Conservation (phyloP, 2,888 invertebrate genomes). For the Eupsilia transversa region DNA sequence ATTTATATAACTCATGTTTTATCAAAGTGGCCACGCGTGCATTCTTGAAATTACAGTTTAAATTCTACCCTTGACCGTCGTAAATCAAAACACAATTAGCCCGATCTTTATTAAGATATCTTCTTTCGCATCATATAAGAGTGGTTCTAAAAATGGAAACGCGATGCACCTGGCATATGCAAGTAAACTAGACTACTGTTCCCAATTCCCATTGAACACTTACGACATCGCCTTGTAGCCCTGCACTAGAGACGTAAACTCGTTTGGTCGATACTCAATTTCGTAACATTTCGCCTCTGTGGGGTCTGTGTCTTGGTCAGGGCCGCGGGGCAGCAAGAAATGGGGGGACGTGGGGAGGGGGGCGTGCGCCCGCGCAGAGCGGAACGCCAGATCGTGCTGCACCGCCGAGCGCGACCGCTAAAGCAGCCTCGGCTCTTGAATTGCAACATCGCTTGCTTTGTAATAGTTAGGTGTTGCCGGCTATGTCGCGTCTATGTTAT, state of each 20-base stretch:
- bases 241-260: conserved; percentile 73
- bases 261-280: conserved; percentile 83
- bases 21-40: background rate
- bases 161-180: conserved; percentile 56
- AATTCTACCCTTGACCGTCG: conserved; percentile 49
- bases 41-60: conserved; percentile 40
- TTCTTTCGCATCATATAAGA: conserved; percentile 30
- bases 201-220: conserved; percentile 71
- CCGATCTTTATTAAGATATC: conserved; percentile 48
- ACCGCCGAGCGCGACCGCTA: conserved; percentile 90
- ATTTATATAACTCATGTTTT: conserved; percentile 38
- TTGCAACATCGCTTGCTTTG: conserved; percentile 86
- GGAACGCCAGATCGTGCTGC: conserved; percentile 90
- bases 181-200: conserved; percentile 68
- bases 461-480: conserved; percentile 73
- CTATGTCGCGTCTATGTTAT: conserved; percentile 40
- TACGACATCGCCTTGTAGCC: conserved; percentile 69
- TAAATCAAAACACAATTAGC: conserved; percentile 47
- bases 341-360: conserved; percentile 70
- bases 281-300: conserved; percentile 86
- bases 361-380: conserved; percentile 83
- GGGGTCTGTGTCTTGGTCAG: conserved; percentile 89
- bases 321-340: conserved; percentile 80
- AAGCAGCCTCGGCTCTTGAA: conserved; percentile 84
- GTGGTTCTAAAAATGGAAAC: conserved; percentile 49